Base-by-base conservation (phyloP, 2,113 vertebrate species). In the Nannobrachium achirus region DNA sequence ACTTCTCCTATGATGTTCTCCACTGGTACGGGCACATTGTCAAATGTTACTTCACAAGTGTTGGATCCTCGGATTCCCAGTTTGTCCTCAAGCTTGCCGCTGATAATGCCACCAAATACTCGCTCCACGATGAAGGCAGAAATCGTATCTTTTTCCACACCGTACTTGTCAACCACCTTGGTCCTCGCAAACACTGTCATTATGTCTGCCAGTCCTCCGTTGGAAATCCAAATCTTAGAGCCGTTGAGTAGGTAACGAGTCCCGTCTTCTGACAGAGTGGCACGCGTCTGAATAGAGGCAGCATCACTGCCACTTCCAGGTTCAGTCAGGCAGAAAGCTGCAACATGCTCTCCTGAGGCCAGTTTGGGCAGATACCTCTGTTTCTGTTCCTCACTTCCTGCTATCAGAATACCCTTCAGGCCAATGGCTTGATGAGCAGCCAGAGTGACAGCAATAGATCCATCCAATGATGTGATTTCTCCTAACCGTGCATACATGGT, bases 191-290 rank as follows among this genome's bases (percentile, higher is more conserved):
- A 98, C 8, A 99, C 98, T 0, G 98, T 99, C 86, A 99, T 98
- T 25, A 99, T 61, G 44, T 82, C 90, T 0, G 98, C 98, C 38
- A 94, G 66, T 1, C 89, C 95, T 9, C 97, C 98, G 0, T 99
- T 99, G 14, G 96, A 98, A 79, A 99, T 98, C 97, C 97, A 99
- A 3, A 97, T 85, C 98, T 99, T 99, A 52, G 95, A 94, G 51
- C 96, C 96, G 1, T 84, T 99, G 62, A 99, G 52, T 10, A 96
- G 6, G 69, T 92, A 99, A 81, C 94, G 73, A 20, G 91, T 97
- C 33, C 94, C 93, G 39, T 99, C 98, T 44, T 95, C 93, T 58
- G 94, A 95, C 48, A 95, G 76, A 0, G 91, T 93, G 9, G 95
- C 98, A 19, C 93, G 93, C 16, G 93, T 92, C 87, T 92, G 93